Evolutionary conservation across 2,113 vertebrate genomes (phyloP).

Genomic region (Apistogramma diplotaenia): DNA sequence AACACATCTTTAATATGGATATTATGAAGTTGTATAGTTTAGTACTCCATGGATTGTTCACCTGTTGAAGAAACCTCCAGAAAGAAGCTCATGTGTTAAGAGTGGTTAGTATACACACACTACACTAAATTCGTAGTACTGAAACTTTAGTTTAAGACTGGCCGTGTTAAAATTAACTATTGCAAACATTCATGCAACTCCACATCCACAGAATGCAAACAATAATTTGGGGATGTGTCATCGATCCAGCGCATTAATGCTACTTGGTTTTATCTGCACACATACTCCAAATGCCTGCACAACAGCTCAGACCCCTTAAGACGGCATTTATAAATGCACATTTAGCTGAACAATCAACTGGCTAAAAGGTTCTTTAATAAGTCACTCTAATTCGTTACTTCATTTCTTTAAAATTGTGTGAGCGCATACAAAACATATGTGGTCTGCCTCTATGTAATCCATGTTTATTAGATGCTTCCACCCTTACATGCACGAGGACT

Average conservation of each 20-base stretch:
- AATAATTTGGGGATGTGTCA: rapidly evolving
- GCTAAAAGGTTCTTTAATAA: not conserved
- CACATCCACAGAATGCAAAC: not conserved
- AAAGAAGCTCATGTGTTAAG: too few relatives aligned
- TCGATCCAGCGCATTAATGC: not conserved
- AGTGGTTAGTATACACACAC: not conserved
- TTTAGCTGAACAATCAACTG: not conserved
- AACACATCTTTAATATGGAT: rapidly evolving
- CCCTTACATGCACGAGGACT: not conserved
- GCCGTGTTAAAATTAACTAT: not conserved
- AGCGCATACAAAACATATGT: not conserved
- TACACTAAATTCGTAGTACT: not conserved
- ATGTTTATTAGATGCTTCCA: not conserved
- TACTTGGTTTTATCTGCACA: not conserved
- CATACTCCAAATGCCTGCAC: not conserved
- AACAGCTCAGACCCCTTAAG: not conserved
- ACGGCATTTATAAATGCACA: not conserved
- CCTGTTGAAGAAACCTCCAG: not conserved
- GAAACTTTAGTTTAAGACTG: not conserved
- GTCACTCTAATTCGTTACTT: too few relatives aligned
- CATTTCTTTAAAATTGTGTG: rapidly evolving
- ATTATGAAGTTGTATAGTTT: not conserved
- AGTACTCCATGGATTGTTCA: not conserved
- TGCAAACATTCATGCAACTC: not conserved
- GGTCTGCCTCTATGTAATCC: not conserved